Percentiles rank a stretch among this genome's conserved stretches.
Evolutionary conservation across 1,140 invertebrate species (phyloP).

Genomic region (Archivesica marissinica): DNA sequence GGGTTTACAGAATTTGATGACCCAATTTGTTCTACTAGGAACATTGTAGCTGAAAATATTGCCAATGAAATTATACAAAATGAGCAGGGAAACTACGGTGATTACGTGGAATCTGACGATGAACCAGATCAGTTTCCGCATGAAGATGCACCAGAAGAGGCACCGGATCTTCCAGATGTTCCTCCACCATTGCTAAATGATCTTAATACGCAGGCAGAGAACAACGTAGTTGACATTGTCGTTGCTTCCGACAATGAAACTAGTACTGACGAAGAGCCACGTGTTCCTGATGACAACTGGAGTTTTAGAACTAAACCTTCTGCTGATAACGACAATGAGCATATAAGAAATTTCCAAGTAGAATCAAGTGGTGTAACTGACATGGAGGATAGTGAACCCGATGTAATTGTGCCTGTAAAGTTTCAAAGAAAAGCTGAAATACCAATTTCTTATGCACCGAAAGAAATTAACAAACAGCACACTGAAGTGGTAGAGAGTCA

Average conservation of each 20-base stretch:
- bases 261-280: background rate
- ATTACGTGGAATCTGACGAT: slow-evolving; percentile 56
- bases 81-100: slow-evolving; percentile 34
- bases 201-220: background rate
- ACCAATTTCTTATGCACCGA: slow-evolving; percentile 1
- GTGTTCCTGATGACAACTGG: slow-evolving; percentile 35
- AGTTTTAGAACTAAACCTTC: slow-evolving; percentile 3
- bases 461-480: background rate
- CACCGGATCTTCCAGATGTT: slow-evolving; percentile 36
- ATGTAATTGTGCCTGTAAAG: slow-evolving; percentile 42
- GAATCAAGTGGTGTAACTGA: background rate
- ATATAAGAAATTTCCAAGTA: background rate
- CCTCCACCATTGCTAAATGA: slow-evolving; percentile 42
- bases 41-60: slow-evolving; percentile 51
- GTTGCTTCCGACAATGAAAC: background rate
- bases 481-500: slow-evolving; percentile 5
- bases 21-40: background rate
- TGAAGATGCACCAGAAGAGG: slow-evolving; percentile 43
- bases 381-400: background rate
- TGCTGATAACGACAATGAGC: background rate
- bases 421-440: slow-evolving; percentile 37
- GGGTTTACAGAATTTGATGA: slow-evolving; percentile 25
- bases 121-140: slow-evolving; percentile 53
- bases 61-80: slow-evolving; percentile 39
- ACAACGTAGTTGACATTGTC: background rate